These are phyloP conservation scores for Coelopa frigida DNA, from an alignment of 1,140 invertebrate genomes.

Conservation along the genomic window DNA sequence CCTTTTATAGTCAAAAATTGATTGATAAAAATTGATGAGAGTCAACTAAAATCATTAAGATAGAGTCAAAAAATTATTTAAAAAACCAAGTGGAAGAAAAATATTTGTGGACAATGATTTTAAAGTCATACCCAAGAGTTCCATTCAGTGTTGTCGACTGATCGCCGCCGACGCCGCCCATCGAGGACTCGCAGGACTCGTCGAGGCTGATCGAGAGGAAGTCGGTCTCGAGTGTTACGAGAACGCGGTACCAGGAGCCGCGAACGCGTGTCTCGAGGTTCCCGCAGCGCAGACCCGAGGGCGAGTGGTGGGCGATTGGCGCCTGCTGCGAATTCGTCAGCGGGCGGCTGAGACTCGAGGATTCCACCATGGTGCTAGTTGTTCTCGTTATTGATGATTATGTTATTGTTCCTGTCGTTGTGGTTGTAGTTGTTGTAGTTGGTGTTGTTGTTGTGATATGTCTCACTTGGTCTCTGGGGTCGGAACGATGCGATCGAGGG, in stretches of 20 bases:
- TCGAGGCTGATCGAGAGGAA: constrained; percentile 86
- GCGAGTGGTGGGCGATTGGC: constrained; percentile 35
- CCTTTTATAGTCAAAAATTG: too few species aligned
- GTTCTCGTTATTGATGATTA: too few species aligned
- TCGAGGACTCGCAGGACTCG: constrained; percentile 61
- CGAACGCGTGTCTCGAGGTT: constrained; percentile 84
- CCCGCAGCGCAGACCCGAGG: constrained; percentile 49
- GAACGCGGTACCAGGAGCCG: constrained; percentile 88
- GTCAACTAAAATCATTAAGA: too few species aligned
- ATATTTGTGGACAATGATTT: too few species aligned
- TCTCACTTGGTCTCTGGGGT: too few species aligned
- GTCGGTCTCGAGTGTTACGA: constrained; percentile 87
- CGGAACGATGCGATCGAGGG: too few species aligned
- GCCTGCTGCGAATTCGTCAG: constrained; percentile 24
- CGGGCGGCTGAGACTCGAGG: constrained; percentile 34
- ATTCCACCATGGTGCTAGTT: constrained; percentile 36
- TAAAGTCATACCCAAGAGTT: constrained; percentile 45
- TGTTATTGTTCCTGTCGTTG: too few species aligned
- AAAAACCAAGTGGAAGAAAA: too few species aligned
- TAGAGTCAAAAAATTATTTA: too few species aligned
- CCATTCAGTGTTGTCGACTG: constrained; percentile 64
- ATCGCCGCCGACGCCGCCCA: constrained; percentile 43
- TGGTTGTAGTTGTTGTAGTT: too few species aligned
- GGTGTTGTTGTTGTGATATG: too few species aligned
- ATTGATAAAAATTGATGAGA: too few species aligned